Conservation (phyloP, 1,140 invertebrate genomes). For the Macrotrachela quadricornifera region DNA sequence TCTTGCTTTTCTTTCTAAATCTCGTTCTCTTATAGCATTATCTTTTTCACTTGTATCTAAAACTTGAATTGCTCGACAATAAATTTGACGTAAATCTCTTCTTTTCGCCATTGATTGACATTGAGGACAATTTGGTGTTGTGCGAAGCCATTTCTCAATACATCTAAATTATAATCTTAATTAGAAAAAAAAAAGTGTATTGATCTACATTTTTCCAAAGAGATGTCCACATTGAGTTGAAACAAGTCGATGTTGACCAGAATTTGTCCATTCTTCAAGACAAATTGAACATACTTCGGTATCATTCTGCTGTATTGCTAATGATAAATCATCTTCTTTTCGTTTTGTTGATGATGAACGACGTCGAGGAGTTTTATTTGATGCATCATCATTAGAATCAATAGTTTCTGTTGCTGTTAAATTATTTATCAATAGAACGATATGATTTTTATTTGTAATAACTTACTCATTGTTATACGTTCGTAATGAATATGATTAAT, state of each 20-base stretch:
- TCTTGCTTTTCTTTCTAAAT: slow-evolving; percentile 28
- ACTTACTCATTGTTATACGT: too few relatives aligned
- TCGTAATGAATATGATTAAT: too few relatives aligned
- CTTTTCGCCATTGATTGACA: slow-evolving; percentile 54
- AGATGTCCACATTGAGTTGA: slow-evolving; percentile 69
- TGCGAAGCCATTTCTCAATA: slow-evolving; percentile 52
- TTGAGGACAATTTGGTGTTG: slow-evolving; percentile 48
- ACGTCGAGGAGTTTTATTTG: too few relatives aligned
- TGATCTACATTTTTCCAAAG: slow-evolving; percentile 44
- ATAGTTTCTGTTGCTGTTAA: too few relatives aligned
- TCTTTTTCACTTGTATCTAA: slow-evolving; percentile 45
- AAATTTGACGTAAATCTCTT: slow-evolving; percentile 52
- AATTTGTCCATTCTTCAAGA: slow-evolving; percentile 58
- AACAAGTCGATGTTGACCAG: slow-evolving; percentile 56
- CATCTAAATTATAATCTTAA: slow-evolving; percentile 32
- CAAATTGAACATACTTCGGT: slow-evolving; percentile 51
- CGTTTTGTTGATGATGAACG: too few relatives aligned
- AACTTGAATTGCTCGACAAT: slow-evolving; percentile 38
- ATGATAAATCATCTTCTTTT: too few relatives aligned
- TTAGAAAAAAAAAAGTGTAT: not conserved
- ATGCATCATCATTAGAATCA: too few relatives aligned
- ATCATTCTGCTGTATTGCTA: too few relatives aligned
- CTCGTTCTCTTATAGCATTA: slow-evolving; percentile 33
- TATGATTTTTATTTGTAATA: too few relatives aligned
- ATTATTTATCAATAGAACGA: too few relatives aligned